These are phyloP conservation scores for Coregonus clupeaformis DNA, from an alignment of 2,113 vertebrate species.

Conservation along the genomic window DNA sequence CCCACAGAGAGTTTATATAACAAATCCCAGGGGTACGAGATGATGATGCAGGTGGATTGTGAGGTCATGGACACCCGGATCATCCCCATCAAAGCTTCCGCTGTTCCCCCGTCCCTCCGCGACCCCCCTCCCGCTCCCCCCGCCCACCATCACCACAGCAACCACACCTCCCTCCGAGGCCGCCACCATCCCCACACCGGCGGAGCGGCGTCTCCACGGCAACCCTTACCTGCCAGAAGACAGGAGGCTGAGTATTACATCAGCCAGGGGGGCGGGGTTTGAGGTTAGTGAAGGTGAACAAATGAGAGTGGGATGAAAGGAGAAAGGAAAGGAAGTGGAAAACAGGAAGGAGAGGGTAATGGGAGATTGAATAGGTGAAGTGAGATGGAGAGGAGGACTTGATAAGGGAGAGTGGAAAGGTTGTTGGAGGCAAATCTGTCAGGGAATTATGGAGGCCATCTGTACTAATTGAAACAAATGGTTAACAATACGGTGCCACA, in stretches of 20 bases:
- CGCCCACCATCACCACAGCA: constrained; percentile 70
- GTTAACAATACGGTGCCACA: too few species aligned
- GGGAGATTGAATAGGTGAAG: neutral
- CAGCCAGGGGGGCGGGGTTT: constrained; percentile 67
- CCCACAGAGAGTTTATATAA: constrained; percentile 82
- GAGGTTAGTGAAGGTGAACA: constrained; percentile 14
- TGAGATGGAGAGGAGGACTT: neutral
- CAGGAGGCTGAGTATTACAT: constrained; percentile 59
- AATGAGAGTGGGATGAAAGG: neutral
- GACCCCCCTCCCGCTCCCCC: constrained; percentile 62
- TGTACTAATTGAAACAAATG: too few species aligned
- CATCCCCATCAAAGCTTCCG: constrained; percentile 89
- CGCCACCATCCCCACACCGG: constrained; percentile 41
- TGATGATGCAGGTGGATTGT: constrained; percentile 96
- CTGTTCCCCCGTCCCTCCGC: constrained; percentile 84
- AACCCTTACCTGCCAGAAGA: constrained; percentile 43
- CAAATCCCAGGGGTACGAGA: constrained; percentile 80
- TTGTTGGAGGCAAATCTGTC: neutral
- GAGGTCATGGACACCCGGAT: constrained; percentile 93
- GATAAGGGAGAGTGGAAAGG: neutral
- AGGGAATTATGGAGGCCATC: neutral
- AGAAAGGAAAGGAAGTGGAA: neutral
- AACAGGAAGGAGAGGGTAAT: neutral
- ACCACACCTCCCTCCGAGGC: constrained; percentile 72
- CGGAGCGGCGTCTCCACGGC: constrained; percentile 27